Conservation (phyloP, 64 coral and sea anemone genomes). For the Montipora sp. region DNA sequence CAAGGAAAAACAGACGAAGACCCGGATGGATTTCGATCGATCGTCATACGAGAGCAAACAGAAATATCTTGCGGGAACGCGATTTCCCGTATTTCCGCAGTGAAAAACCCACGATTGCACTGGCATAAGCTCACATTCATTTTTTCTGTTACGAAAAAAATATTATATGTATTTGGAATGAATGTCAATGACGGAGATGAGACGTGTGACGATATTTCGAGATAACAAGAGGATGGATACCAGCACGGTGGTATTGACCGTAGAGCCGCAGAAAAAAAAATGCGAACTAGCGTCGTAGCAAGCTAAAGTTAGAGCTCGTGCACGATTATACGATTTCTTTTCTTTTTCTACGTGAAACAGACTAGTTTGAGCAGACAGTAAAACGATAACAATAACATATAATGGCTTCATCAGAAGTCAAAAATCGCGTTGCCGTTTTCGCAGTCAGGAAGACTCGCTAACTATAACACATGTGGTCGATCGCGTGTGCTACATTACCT, state of each 20-base stretch:
- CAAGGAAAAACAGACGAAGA: not conserved
- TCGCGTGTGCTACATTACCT: conserved; percentile 4
- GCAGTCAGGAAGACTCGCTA: conserved; percentile 1
- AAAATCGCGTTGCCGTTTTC: conserved; percentile 51
- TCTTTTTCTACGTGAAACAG: not conserved
- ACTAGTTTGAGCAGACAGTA: not conserved
- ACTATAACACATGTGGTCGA: not conserved
- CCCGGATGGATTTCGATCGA: not conserved
- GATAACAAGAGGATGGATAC: not conserved
- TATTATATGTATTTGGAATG: not conserved
- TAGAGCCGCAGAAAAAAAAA: not conserved
- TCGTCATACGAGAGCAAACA: conserved; percentile 6
- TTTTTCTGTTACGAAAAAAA: not conserved
- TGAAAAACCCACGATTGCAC: not conserved
- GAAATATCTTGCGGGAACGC: not conserved
- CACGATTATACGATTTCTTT: not conserved
- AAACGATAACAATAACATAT: not conserved
- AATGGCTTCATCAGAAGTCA: conserved; percentile 1
- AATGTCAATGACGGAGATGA: not conserved
- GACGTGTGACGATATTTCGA: not conserved
- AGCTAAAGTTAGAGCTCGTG: no score
- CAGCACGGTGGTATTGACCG: not conserved
- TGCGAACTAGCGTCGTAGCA: not conserved
- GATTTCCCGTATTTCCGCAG: not conserved
- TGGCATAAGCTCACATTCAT: not conserved